Evolutionary conservation across 2,888 invertebrate species (phyloP), one percentile per base, ranked within the genome.

Genomic region (Cheilosia vulpina): DNA sequence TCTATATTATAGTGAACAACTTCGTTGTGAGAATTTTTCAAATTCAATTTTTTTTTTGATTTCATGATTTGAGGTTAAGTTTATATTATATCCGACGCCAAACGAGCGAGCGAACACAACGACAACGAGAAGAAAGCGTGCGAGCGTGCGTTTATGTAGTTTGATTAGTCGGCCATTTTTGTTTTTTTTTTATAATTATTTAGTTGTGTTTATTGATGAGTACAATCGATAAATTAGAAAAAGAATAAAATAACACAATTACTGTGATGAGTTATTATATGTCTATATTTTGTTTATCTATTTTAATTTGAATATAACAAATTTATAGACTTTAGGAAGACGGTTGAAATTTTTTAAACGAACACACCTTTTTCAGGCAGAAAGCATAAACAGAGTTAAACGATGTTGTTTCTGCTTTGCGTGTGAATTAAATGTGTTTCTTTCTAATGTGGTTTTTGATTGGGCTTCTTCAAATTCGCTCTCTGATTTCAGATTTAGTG

Each of bases 1-100:
- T 92, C 92, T 92, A 92, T 89, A 92, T 92, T 92, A 91, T 92
- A 92, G 90, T 92, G 91, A 88, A 92, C 92, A 92, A 91, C 92
- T 92, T 88, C 73, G 87, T 89, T 89, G 65, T 90, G 78, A 76
- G 52, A 66, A 52, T 69, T 69, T 75, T 73, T n/a, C 63, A 31
- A 68, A 34, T 60, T 31, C 31, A 76, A 58, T 45, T 66, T 21
- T 55, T 21, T 55, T 80, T 58, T 24, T 57, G 21, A 45, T 63
- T 63, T 41, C 41, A 66, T 60, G 72, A 52, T 38, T 47, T 43
- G 65, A 52, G 58, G 68, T 76, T 78, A 57, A 66, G 41, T 76
- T 43, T 65, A 62, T 2, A 50, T 31, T 31, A 55, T 65, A 75
- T 79, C 69, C 84, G 80, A 80, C 71, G 80, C 84, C 80, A 85